Conservation (phyloP, 2,888 invertebrate species). For the Monopis laevigella region DNA sequence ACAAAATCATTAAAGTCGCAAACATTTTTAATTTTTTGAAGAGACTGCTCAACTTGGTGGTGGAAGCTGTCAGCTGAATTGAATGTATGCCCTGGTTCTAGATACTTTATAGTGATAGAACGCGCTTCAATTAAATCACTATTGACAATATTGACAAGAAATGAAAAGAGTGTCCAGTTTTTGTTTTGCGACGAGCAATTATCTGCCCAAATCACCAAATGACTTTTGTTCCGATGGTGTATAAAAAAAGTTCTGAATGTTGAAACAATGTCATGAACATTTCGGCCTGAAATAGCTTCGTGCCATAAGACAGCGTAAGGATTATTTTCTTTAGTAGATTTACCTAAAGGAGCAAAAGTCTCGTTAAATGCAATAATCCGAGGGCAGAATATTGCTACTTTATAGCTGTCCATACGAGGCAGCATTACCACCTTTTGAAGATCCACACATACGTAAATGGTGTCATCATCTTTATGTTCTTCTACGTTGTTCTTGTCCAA, state of each 20-base stretch:
- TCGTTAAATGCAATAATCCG: slow-evolving; percentile 17
- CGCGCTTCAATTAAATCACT: slow-evolving; percentile 14
- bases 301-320: slow-evolving; percentile 24
- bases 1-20: slow-evolving; percentile 18
- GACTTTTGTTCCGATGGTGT: slow-evolving; percentile 22
- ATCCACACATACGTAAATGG: slow-evolving; percentile 15
- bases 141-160: slow-evolving; percentile 21
- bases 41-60: slow-evolving; percentile 25
- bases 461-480: no score
- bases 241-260: slow-evolving; percentile 22
- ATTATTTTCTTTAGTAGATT: slow-evolving; percentile 10
- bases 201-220: no score
- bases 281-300: slow-evolving; percentile 26
- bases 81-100: slow-evolving; percentile 26
- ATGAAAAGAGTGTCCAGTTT: slow-evolving; percentile 22
- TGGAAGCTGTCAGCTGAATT: slow-evolving; percentile 30
- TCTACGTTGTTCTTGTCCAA: no score
- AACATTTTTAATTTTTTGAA: slow-evolving; percentile 22
- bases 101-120: slow-evolving; percentile 20
- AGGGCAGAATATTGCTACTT: slow-evolving; percentile 14
- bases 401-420: slow-evolving; percentile 15
- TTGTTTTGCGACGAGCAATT: slow-evolving; percentile 24
- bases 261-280: slow-evolving; percentile 25
- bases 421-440: slow-evolving; percentile 16
- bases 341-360: no score